Conservation (phyloP, 2,888 invertebrate genomes). For the Drosophila cognata region DNA sequence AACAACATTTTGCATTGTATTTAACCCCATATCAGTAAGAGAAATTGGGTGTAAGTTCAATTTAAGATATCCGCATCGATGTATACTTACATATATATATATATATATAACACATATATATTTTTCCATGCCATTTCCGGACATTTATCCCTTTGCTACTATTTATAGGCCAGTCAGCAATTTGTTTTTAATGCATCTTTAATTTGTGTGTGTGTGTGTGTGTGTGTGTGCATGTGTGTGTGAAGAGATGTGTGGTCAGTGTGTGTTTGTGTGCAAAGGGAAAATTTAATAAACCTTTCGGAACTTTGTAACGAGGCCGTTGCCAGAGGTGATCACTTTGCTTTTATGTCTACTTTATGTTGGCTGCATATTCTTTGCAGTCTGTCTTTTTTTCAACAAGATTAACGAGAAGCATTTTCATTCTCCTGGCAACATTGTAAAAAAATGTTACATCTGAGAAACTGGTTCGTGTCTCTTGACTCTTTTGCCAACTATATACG, state of each 20-base stretch:
- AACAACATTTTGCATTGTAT: background rate
- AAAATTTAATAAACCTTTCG: slow-evolving; percentile 45
- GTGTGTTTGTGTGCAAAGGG: slow-evolving; percentile 22
- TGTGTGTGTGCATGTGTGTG: slow-evolving; percentile 5
- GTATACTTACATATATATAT: background rate
- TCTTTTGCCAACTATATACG: background rate
- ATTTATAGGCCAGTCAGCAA: slow-evolving; percentile 38
- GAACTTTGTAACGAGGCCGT: slow-evolving; percentile 29
- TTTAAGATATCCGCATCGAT: slow-evolving; percentile 6
- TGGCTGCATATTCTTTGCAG: slow-evolving; percentile 30
- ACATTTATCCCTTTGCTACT: slow-evolving; percentile 8
- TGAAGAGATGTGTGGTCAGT: background rate
- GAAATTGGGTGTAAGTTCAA: background rate
- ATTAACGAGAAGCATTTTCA: slow-evolving; percentile 36
- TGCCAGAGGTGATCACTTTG: slow-evolving; percentile 29
- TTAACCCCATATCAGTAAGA: background rate
- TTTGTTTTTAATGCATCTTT: slow-evolving; percentile 55
- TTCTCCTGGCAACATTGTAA: slow-evolving; percentile 27
- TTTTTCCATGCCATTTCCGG: background rate
- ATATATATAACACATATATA: background rate
- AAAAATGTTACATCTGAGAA: slow-evolving; percentile 24
- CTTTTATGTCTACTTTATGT: slow-evolving; percentile 30
- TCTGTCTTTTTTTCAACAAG: slow-evolving; percentile 25
- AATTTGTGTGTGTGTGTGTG: slow-evolving; percentile 22
- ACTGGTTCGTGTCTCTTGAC: background rate